Conservation (phyloP, 2,113 vertebrate species). For the Cyprinus carpio region DNA sequence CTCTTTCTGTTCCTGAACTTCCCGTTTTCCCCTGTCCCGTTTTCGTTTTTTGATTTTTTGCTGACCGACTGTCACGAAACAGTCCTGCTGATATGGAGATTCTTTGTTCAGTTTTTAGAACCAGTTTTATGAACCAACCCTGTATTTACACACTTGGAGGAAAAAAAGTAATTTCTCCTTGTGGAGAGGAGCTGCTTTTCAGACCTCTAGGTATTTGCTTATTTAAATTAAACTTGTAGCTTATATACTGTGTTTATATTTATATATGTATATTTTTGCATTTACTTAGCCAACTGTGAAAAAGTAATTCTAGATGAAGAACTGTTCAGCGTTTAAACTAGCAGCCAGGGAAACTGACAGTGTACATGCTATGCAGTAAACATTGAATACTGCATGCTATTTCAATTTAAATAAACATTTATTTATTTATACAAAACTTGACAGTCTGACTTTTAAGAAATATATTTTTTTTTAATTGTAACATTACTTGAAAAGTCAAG, state of each 20-base stretch:
- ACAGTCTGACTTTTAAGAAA: no score
- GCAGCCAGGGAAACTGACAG: no score
- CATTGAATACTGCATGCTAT: no score
- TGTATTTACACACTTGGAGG: conserved; percentile 39
- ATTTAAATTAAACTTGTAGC: conserved; percentile 23
- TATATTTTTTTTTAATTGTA: no score
- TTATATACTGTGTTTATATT: background rate
- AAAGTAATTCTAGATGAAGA: no score
- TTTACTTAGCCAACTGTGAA: no score
- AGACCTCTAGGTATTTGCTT: conserved; percentile 8
- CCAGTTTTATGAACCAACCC: conserved; percentile 62
- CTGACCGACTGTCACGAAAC: conserved; percentile 66
- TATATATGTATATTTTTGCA: background rate
- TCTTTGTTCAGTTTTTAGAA: conserved; percentile 65
- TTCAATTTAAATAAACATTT: no score
- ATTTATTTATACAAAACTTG: no score
- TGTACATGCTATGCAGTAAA: no score
- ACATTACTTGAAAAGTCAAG: no score
- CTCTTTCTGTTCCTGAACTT: conserved; percentile 57
- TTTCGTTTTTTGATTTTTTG: conserved; percentile 68
- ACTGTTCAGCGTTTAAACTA: no score
- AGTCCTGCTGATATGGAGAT: conserved; percentile 66
- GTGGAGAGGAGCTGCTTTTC: conserved; percentile 1
- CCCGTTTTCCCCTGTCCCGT: conserved; percentile 8
- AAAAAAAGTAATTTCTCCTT: conserved; percentile 45